A percentile compares a stretch with the other conserved stretches of the same genome.
Evolutionary conservation across 2,888 invertebrate species (phyloP).

Genomic region (Tupiocoris notatus): DNA sequence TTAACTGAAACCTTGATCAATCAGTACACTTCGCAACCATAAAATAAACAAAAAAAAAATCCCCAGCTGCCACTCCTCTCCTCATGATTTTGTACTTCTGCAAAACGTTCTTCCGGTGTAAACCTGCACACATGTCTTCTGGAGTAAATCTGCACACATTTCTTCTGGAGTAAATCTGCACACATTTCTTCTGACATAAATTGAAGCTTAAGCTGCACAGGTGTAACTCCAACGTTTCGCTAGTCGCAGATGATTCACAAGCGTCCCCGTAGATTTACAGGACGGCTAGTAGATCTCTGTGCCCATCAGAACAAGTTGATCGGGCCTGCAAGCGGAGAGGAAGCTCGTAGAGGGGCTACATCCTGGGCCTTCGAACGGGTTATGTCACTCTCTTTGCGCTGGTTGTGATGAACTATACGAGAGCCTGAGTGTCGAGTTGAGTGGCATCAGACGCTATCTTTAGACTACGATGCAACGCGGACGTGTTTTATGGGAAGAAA

Average conservation of each 20-base stretch:
- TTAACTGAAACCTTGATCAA: no score
- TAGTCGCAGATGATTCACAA: background rate
- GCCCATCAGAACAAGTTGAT: no score
- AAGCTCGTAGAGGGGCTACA: background rate
- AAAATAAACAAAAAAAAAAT: no score
- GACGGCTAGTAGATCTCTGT: background rate
- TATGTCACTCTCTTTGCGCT: background rate
- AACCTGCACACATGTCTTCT: no score
- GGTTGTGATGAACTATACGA: background rate
- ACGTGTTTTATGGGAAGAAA: background rate
- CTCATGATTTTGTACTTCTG: no score
- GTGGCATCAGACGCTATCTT: constrained; percentile 15
- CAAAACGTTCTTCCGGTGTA: no score
- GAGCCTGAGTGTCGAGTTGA: background rate
- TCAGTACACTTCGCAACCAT: no score
- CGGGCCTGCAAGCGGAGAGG: background rate
- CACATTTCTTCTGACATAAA: no score
- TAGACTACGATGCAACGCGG: background rate
- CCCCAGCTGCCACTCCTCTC: no score
- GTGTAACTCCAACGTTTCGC: background rate
- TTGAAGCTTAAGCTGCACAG: no score
- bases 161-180: no score
- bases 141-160: no score
- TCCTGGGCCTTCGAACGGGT: background rate
- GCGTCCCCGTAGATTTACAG: background rate